A percentile compares a stretch with the other conserved stretches of the same genome.
These are phyloP conservation scores for Oncopodura yosiiana DNA, from an alignment of 1,140 invertebrate genomes.

Conservation along the genomic window DNA sequence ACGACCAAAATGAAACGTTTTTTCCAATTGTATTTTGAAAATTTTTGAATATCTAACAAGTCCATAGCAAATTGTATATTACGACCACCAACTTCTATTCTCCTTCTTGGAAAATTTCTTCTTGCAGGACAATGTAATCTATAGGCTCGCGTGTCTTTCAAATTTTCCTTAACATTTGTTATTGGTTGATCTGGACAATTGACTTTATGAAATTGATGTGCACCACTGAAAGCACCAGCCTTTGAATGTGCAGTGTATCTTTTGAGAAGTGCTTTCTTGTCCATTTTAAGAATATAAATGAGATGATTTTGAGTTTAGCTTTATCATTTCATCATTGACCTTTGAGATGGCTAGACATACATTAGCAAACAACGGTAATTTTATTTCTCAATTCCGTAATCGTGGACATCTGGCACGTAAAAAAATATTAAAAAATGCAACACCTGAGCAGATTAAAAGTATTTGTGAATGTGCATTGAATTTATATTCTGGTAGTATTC, in stretches of 20 bases:
- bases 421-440: constrained; percentile 4
- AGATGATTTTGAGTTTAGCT: too few relatives aligned
- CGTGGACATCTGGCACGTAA: not conserved
- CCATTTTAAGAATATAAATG: too few relatives aligned
- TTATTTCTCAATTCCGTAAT: too few relatives aligned
- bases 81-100: not conserved
- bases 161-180: too few relatives aligned
- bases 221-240: too few relatives aligned
- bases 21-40: constrained; percentile 1
- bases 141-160: too few relatives aligned
- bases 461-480: constrained; percentile 14
- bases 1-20: constrained; percentile 4
- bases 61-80: not conserved
- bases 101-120: not conserved
- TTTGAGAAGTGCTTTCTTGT: too few relatives aligned
- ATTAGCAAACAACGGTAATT: not conserved
- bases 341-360: not conserved
- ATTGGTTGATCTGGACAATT: too few relatives aligned
- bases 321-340: too few relatives aligned
- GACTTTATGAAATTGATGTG: too few relatives aligned
- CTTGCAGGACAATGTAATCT: not conserved
- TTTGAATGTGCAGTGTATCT: too few relatives aligned
- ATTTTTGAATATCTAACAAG: not conserved
- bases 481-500: constrained; percentile 12
- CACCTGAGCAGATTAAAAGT: constrained; percentile 5